phyloP scores from a whole-genome alignment of 2,797 vertebrate genomes.

The Urocyon cinereoargenteus region DNA sequence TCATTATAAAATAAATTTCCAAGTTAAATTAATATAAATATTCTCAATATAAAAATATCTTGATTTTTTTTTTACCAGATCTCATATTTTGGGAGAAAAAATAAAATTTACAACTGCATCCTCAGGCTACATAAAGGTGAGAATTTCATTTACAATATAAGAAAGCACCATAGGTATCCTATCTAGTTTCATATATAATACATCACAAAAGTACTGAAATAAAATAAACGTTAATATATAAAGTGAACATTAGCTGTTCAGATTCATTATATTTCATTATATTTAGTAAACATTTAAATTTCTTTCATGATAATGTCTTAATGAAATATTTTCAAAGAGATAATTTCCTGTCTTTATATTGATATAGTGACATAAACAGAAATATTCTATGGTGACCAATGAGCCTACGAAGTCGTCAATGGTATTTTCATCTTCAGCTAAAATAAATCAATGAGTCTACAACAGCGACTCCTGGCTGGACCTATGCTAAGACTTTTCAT shows the following conservation, averaged over 20 bases:
- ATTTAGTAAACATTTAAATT: constrained; percentile 12
- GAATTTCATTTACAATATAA: neutral
- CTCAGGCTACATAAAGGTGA: neutral
- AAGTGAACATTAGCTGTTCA: neutral
- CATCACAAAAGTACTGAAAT: neutral
- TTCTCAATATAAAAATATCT: neutral
- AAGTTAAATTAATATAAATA: constrained; percentile 9
- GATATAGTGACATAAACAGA: neutral
- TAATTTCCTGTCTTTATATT: constrained; percentile 13
- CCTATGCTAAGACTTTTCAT: constrained; percentile 15
- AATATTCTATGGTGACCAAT: neutral
- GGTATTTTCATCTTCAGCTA: neutral
- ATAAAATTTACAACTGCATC: neutral
- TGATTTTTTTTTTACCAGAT: neutral
- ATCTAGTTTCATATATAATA: neutral
- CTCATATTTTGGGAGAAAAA: neutral
- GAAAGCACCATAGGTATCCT: neutral
- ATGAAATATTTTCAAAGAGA: constrained; percentile 21
- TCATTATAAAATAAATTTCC: constrained; percentile 43
- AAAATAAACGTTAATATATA: neutral
- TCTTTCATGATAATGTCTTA: constrained; percentile 24
- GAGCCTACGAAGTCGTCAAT: neutral
- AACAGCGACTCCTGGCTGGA: constrained; percentile 8
- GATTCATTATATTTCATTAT: neutral
- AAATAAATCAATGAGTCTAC: neutral